These are phyloP conservation scores for Setipinna tenuifilis DNA, from an alignment of 2,797 vertebrate genomes.

Conservation along the genomic window DNA sequence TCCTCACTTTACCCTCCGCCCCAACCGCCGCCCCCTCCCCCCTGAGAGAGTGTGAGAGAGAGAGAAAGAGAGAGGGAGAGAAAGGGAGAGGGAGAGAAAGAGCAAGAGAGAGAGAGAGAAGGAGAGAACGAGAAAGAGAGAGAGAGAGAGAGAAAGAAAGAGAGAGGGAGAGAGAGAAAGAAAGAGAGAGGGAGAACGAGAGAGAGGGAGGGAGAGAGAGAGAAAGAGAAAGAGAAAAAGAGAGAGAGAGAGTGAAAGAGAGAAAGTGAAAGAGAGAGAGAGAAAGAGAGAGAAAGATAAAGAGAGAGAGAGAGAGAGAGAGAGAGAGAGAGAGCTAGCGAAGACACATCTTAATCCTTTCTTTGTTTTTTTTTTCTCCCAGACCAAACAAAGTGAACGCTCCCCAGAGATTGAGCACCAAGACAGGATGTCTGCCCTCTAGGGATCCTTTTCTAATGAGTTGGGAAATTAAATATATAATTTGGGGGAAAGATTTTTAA, in stretches of 20 bases:
- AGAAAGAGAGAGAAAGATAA: too few relatives aligned
- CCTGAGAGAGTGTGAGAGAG: too few relatives aligned
- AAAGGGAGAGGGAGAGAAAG: too few relatives aligned
- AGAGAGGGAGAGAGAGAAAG: background rate
- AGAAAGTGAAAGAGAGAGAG: too few relatives aligned
- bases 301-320: background rate
- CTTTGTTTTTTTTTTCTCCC: conserved; percentile 9
- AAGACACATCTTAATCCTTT: background rate
- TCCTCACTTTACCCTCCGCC: background rate
- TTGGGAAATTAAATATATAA: conserved; percentile 79
- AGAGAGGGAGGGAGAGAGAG: too few relatives aligned
- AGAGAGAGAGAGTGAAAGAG: too few relatives aligned
- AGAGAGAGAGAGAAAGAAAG: background rate
- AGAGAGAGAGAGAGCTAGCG: background rate
- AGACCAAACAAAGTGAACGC: conserved; percentile 66
- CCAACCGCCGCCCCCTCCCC: background rate
- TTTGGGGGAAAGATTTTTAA: conserved; percentile 12
- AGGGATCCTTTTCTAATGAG: conserved; percentile 75
- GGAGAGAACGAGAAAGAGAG: background rate
- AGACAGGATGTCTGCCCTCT: conserved; percentile 47
- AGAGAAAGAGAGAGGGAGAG: too few relatives aligned
- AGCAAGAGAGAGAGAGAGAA: too few relatives aligned
- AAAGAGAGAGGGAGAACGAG: too few relatives aligned
- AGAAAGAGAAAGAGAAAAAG: too few relatives aligned
- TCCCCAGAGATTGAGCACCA: conserved; percentile 60